These are phyloP conservation scores for Diplodus puntazzo DNA, from an alignment of 2,797 vertebrate species.

Conservation along the genomic window DNA sequence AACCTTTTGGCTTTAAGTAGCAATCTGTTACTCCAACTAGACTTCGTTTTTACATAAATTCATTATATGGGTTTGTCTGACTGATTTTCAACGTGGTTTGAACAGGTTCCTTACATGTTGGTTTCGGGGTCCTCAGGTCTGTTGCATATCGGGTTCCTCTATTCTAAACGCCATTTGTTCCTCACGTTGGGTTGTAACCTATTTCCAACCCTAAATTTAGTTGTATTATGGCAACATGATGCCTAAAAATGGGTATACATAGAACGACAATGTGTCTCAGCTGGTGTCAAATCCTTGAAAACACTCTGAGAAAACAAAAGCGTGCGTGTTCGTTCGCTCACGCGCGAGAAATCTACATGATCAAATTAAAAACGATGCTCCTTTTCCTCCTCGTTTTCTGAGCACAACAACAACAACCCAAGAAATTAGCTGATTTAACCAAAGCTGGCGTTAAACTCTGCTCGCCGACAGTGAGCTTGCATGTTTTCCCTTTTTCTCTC, in stretches of 20 bases:
- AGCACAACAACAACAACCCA: slow-evolving; percentile 24
- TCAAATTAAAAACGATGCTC: slow-evolving; percentile 35
- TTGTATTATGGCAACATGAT: slow-evolving; percentile 22
- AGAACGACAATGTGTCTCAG: slow-evolving; percentile 24
- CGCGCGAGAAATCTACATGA: slow-evolving; percentile 17
- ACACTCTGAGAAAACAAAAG: slow-evolving; percentile 8
- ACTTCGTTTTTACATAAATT: too few species aligned
- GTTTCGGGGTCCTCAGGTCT: background rate
- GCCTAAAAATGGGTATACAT: slow-evolving; percentile 1
- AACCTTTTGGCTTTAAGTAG: too few species aligned
- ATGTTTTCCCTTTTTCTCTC: slow-evolving; percentile 41
- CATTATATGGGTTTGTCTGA: too few species aligned
- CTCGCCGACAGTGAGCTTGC: slow-evolving; percentile 60
- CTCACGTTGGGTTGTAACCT: background rate
- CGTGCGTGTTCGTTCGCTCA: background rate
- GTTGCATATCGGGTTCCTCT: background rate
- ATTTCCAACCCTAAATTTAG: slow-evolving; percentile 1
- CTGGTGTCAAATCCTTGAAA: slow-evolving; percentile 38
- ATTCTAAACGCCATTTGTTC: background rate
- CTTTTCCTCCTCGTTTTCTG: slow-evolving; percentile 19
- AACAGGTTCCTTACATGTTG: background rate
- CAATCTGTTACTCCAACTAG: too few species aligned
- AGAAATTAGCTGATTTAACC: slow-evolving; percentile 68
- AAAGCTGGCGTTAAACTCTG: slow-evolving; percentile 45
- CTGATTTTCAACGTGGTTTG: background rate